Percentiles rank a stretch among this genome's conserved stretches.
phyloP scores from a whole-genome alignment of 1,140 invertebrate genomes.

The Sweltsa coloradensis region DNA sequence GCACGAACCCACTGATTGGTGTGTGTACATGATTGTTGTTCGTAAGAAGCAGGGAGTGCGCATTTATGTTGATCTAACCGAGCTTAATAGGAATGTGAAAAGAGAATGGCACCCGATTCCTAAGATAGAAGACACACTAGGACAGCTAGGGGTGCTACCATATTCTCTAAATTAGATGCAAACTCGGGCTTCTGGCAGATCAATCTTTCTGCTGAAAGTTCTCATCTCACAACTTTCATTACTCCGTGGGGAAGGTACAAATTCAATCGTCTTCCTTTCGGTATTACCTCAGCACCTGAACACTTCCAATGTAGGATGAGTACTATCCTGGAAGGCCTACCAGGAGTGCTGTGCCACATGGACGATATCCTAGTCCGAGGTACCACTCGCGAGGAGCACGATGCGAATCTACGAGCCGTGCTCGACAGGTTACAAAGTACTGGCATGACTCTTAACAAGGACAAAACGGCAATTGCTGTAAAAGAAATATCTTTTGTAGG shows the following conservation, averaged over 20 bases:
- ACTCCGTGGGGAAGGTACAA: conserved; percentile 18
- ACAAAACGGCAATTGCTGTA: too few species aligned
- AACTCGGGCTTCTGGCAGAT: conserved; percentile 18
- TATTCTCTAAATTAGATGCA: conserved; percentile 17
- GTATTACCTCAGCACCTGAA: conserved; percentile 15
- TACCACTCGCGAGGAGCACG: too few species aligned
- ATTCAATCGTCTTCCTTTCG: conserved; percentile 16
- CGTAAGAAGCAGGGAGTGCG: conserved; percentile 26
- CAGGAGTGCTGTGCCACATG: too few species aligned
- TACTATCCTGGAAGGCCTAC: too few species aligned
- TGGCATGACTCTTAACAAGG: too few species aligned
- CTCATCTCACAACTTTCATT: conserved; percentile 17
- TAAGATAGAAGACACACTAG: conserved; percentile 2
- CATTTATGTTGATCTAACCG: conserved; percentile 30
- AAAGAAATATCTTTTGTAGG: too few species aligned
- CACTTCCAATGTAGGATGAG: too few species aligned
- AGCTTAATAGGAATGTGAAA: conserved; percentile 22
- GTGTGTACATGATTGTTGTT: conserved; percentile 27
- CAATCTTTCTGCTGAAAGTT: conserved; percentile 10
- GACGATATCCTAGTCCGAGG: too few species aligned
- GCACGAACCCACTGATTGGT: conserved; percentile 27
- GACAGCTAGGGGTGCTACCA: conserved; percentile 1
- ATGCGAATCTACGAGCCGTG: too few species aligned
- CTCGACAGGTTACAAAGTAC: too few species aligned
- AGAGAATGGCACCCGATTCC: conserved; percentile 16